A percentile compares a stretch with the other conserved stretches of the same genome.
These are phyloP conservation scores for Oligia strigilis DNA, from an alignment of 2,888 invertebrate species.

Conservation along the genomic window DNA sequence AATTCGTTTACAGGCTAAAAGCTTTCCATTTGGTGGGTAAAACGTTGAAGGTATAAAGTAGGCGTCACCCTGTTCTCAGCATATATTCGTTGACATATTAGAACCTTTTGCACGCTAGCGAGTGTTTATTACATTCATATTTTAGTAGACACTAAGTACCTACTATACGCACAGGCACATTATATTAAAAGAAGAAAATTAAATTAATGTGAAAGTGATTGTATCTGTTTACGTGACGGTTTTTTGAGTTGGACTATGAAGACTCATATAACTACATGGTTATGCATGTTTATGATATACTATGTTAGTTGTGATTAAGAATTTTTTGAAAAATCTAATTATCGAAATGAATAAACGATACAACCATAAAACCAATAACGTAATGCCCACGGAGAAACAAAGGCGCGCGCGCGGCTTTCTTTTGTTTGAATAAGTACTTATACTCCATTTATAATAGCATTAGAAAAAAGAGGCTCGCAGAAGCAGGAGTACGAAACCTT, in stretches of 20 bases:
- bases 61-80: conserved; percentile 41
- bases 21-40: conserved; percentile 84
- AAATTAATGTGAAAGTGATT: not conserved
- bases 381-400: not conserved
- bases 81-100: conserved; percentile 58
- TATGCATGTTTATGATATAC: not conserved
- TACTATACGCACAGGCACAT: not conserved
- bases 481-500: too few relatives aligned
- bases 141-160: not conserved
- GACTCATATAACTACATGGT: not conserved
- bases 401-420: not conserved
- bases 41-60: conserved; percentile 69
- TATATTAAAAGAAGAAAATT: not conserved
- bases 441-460: too few relatives aligned
- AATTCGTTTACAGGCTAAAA: conserved; percentile 86
- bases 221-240: not conserved
- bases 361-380: not conserved
- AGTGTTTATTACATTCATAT: conserved; percentile 1
- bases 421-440: not conserved
- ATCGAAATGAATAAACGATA: not conserved
- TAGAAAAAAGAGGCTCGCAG: too few relatives aligned
- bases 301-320: not conserved
- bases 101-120: not conserved
- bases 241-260: not conserved
- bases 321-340: not conserved